Conservation (phyloP, 2,113 vertebrate genomes). For the Thalassoma bifasciatum region DNA sequence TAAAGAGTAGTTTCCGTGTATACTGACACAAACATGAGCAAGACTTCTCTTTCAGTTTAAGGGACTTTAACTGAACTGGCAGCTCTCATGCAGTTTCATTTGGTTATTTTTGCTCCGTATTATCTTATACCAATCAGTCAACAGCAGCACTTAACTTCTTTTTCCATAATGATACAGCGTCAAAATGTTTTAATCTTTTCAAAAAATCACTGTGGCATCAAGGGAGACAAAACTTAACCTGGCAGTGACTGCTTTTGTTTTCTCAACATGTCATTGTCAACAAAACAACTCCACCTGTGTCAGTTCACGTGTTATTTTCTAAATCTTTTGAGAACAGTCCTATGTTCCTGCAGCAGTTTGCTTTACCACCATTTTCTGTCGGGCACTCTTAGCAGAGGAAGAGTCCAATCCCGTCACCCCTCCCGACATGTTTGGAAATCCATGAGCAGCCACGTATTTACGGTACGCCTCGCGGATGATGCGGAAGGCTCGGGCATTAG, state of each 20-base stretch:
- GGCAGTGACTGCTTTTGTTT: background rate
- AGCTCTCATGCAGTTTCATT: background rate
- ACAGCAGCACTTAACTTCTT: background rate
- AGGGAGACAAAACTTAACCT: background rate
- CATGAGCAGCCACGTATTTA: conserved; percentile 93
- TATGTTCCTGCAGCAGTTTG: conserved; percentile 76
- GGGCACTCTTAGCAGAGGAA: conserved; percentile 66
- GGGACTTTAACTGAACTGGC: background rate
- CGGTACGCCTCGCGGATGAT: conserved; percentile 96
- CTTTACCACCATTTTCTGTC: conserved; percentile 91
- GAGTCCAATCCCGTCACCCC: conserved; percentile 72
- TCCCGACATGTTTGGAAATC: conserved; percentile 86
- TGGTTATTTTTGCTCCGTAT: background rate
- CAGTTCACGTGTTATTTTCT: background rate
- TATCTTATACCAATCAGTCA: background rate
- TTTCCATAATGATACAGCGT: background rate
- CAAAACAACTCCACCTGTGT: conserved; percentile 6
- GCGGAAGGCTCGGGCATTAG: conserved; percentile 91
- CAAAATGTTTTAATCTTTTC: background rate
- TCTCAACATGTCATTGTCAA: background rate
- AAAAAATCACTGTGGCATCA: background rate
- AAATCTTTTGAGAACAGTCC: background rate
- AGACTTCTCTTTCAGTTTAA: background rate
- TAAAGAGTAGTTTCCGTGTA: background rate
- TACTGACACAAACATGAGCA: conserved; percentile 2